Percentiles rank a stretch among this genome's conserved stretches.
These are phyloP conservation scores for Oriolus oriolus DNA, from an alignment of 2,113 vertebrate genomes.

Conservation along the genomic window DNA sequence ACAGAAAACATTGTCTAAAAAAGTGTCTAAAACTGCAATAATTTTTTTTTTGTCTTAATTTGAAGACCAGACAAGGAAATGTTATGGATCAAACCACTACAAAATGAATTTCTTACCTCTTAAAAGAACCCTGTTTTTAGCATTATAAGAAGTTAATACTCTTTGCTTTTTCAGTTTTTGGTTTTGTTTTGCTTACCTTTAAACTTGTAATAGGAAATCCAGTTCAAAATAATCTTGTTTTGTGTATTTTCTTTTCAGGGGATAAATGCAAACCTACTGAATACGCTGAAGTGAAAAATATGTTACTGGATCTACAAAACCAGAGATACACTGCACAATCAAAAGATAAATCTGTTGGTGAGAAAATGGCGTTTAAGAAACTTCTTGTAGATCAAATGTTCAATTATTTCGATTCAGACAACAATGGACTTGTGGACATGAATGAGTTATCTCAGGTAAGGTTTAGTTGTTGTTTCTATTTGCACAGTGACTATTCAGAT, in stretches of 20 bases:
- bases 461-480: neutral
- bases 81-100: neutral
- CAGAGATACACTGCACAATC: slow-evolving; percentile 72
- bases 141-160: neutral
- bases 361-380: slow-evolving; percentile 81
- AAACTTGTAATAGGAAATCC: neutral
- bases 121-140: neutral
- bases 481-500: neutral
- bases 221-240: neutral
- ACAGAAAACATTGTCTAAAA: neutral
- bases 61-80: neutral
- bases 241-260: slow-evolving; percentile 72
- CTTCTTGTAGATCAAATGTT: slow-evolving; percentile 89
- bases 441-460: slow-evolving; percentile 92
- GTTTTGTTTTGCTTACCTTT: neutral
- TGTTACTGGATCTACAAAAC: slow-evolving; percentile 83
- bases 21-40: neutral
- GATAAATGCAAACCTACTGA: slow-evolving; percentile 85
- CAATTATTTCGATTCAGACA: slow-evolving; percentile 87
- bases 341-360: slow-evolving; percentile 65
- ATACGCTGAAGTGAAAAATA: slow-evolving; percentile 86
- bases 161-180: neutral
- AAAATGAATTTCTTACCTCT: neutral
- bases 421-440: slow-evolving; percentile 80
- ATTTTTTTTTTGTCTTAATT: neutral